Evolutionary conservation across 2,797 vertebrate genomes (phyloP), one percentile per base, ranked within the genome.

Genomic region (Anguilla megastoma): DNA sequence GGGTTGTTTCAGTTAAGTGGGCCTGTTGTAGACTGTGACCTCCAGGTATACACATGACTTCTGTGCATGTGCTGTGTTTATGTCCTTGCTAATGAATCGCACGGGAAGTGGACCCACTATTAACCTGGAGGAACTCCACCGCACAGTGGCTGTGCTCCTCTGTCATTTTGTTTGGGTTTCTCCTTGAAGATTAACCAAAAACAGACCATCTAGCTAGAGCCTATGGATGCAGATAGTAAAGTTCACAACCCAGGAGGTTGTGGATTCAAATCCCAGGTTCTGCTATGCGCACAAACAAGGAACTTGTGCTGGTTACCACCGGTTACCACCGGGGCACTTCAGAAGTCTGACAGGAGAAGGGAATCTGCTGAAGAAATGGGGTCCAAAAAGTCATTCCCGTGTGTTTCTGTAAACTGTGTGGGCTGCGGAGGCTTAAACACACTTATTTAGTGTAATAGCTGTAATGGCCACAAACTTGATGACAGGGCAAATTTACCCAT

Each of bases 21-120:
- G 86, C 79, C 50, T 86, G 2, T 89, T 87, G n/a, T 36, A 69
- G 58, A 82, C 85, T 87, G 82, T 85, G 84, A 88, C 89, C 79
- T 80, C 89, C 90, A 92, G 87, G 89, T 91, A 86, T 86, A 85
- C 66, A 71, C 74, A n/a, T 36, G 41, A 41, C 66, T 45, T 74
- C 0, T 85, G 63, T 60, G 83, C 74, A 86, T 88, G 80, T 45
- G 30, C 36, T 45, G 60, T 86, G 85, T 85, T 86, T 89, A 86
- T 79, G 36, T 74, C 80, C 60, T 1, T 48, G 79, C 58, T 66
- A 74, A 71, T 63, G 52, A 30, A 8, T 84, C 66, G 86, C 88
- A 87, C 88, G 88, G 86, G 87, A 90, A 88, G 79, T 76, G 1
- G 52, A 14, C 76, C 16, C 80, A 41, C 24, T 6, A 63, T 33